A percentile compares a stretch with the other conserved stretches of the same genome.
phyloP scores from a whole-genome alignment of 2,113 vertebrate genomes.

The Peromyscus polionotus region DNA sequence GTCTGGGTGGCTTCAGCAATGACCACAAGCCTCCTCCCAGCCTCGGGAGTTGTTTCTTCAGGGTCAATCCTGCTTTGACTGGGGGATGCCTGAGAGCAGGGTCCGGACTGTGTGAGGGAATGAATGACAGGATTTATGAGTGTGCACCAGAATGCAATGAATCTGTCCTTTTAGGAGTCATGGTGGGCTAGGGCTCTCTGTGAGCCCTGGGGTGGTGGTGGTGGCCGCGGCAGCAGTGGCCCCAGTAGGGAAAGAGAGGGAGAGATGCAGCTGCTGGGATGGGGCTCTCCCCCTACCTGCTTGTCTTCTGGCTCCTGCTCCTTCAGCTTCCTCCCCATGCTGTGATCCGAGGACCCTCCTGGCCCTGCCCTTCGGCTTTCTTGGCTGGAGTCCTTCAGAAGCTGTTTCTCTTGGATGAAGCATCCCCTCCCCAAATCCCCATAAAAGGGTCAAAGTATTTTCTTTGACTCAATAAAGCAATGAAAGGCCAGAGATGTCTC shows the following conservation, averaged over 20 bases:
- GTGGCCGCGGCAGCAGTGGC: not conserved
- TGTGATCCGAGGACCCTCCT: not conserved
- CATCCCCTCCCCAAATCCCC: conserved; percentile 82
- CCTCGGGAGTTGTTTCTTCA: not conserved
- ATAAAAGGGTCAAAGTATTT: conserved; percentile 88
- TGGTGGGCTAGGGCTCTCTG: not conserved
- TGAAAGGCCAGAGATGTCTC: conserved; percentile 76
- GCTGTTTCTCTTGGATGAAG: conserved; percentile 87
- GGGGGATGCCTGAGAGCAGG: not conserved
- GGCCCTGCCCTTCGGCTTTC: conserved; percentile 66
- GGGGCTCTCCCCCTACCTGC: not conserved
- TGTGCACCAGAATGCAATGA: not conserved
- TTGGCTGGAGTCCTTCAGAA: conserved; percentile 82
- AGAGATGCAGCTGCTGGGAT: not conserved
- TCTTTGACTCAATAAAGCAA: conserved; percentile 89
- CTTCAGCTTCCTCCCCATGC: not conserved
- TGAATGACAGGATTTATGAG: not conserved
- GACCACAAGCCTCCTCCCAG: not conserved
- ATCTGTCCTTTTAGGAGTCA: accelerated
- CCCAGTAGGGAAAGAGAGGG: not conserved
- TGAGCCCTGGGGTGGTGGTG: not conserved
- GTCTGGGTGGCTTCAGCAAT: not conserved
- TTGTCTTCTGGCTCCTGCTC: not conserved
- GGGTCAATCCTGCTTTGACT: not conserved
- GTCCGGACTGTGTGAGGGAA: not conserved